Evolutionary conservation across 2,113 vertebrate species (phyloP), one percentile per base, ranked within the genome.

Genomic region (Tricholaema leucomelas): DNA sequence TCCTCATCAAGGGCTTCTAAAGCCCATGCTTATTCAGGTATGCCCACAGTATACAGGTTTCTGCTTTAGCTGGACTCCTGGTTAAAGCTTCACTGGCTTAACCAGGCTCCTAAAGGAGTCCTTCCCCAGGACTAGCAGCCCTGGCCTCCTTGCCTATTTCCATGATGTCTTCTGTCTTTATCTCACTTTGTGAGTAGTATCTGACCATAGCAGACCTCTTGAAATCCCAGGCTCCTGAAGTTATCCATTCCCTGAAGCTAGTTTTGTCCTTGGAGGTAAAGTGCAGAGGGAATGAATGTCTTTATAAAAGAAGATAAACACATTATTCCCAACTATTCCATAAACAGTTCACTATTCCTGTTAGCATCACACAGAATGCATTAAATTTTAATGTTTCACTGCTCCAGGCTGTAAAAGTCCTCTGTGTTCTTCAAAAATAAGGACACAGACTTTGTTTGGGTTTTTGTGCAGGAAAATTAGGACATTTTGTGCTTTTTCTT

Each of bases 381-480:
- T 54, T 44, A 85, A 88, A 90, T 83, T 63, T 79, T 77, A 85
- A 78, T 58, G 50, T 81, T 92, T 88, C 17, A 69, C 35, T 44
- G 54, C 69, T 86, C 30, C 40, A 81, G 56, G 58, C 63, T 81
- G 27, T 42, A 28, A 9, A 30, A 83, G 58, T 78, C 80, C 77
- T 90, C n/a, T 64, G 35, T 48, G 61, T 27, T 81, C 38, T 78
- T 85, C 66, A 78, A 86, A 94, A 70, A 42, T 27, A 63, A 83
- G 64, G 33, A 48, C 4, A 2, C 15, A 19, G 54, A 12, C 20
- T 81, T 85, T 77, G 12, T 61, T 90, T 71, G 36, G 33, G 52
- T 38, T 19, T 19, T 86, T 79, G 33, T 28, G 30, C 1, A 2
- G 54, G 35, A 31, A 73, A 85, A 85, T 58, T 36, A 77, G 82